Base-by-base conservation (phyloP, 2,888 invertebrate species). In the Synergus umbraculus region DNA sequence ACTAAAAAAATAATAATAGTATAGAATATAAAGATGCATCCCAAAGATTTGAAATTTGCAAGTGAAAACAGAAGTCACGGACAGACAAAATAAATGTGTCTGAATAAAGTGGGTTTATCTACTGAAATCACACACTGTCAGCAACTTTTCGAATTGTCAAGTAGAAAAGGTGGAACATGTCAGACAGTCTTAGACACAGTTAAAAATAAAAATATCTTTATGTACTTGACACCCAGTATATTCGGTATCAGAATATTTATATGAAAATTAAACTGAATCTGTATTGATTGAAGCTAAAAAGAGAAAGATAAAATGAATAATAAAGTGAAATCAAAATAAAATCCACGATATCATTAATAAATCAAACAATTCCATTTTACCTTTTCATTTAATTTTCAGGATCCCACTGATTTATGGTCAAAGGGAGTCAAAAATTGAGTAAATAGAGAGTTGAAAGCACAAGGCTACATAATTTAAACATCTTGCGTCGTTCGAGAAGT, bases 401-500 rank as follows among this genome's bases (percentile, higher is more conserved):
- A 15, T 49, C 4, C 18, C 2, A 58, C n/a, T 9, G n/a, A 8
- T 15, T 22, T 46, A 69, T 69, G 29, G 29, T 18, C 10, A 13
- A 13, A 44, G 43, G 65, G 43, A 67, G 3, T 18, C 13, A 44
- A 43, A 67, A 67, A 67, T 9, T 22, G 49, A n/a, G n/a, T 69
- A 29, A 69, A 49, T 49, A 15, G n/a, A 69, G 49, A 29, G 29
- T 49, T 29, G 46, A 29, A 29, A 69, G 49, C 41, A 49, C 67
- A 37, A 63, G 77, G 66, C 66, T 67, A 13, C 69, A 80, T 80
- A 80, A 82, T 80, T 81, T 18, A 67, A 67, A 43, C 46, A 54
- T 43, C 73, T 54, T 9, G 18, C 58, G 9, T 18, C 58, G 10
- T 13, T 54, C 9, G 37, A n/a, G 49, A 15, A 46, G 49, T 69